Conservation (phyloP, 1,140 invertebrate species). For the Diabrotica virgifera region DNA sequence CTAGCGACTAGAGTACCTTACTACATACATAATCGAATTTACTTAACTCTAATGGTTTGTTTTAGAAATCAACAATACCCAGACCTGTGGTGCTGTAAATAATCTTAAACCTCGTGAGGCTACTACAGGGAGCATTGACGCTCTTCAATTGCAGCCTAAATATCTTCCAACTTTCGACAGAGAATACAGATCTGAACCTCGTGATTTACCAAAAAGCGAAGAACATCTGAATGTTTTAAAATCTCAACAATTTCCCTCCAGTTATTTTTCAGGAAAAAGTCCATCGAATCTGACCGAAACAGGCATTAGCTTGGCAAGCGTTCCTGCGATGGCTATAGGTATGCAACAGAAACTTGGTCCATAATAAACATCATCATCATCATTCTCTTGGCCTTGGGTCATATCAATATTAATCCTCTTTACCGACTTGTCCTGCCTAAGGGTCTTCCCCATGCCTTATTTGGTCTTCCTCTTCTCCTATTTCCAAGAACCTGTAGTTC, state of each 20-base stretch:
- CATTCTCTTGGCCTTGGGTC: no score
- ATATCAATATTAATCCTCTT: no score
- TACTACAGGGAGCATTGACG: conserved; percentile 62
- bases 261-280: conserved; percentile 25
- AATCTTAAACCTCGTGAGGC: conserved; percentile 55
- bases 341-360: no score
- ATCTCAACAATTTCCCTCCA: background rate
- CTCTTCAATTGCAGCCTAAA: conserved; percentile 64
- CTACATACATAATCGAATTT: no score
- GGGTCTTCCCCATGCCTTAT: no score
- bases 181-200: conserved; percentile 39
- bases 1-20: no score
- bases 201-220: conserved; percentile 27
- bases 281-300: conserved; percentile 26
- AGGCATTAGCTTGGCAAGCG: conserved; percentile 33
- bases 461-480: no score
- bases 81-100: conserved; percentile 6
- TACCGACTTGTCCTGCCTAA: no score
- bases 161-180: conserved; percentile 50
- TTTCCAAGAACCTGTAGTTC: no score
- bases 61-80: background rate
- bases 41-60: no score
- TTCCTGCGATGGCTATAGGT: conserved; percentile 41
- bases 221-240: conserved; percentile 19
- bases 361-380: no score